phyloP scores from a whole-genome alignment of 2,797 vertebrate genomes.

The Neomorphus geoffroyi region DNA sequence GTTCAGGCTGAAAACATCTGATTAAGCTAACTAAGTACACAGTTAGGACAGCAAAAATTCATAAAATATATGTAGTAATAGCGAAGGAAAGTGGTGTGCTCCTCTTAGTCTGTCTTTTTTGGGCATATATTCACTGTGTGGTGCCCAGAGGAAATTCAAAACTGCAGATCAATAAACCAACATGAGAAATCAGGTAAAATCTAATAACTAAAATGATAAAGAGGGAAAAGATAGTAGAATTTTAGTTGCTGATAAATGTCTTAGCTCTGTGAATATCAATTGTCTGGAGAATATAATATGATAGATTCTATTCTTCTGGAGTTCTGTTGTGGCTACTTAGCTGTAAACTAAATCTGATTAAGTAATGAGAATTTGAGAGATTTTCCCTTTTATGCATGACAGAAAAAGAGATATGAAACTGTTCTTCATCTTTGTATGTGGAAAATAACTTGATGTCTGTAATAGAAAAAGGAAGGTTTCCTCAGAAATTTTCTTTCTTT shows the following conservation, averaged over 20 bases:
- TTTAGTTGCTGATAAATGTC: neutral
- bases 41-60: neutral
- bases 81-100: neutral
- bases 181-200: neutral
- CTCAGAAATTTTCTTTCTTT: neutral
- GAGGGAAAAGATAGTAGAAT: rapidly evolving
- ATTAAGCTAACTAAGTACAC: neutral
- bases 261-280: neutral
- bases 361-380: neutral
- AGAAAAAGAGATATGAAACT: neutral
- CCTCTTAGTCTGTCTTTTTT: neutral
- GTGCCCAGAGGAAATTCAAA: neutral
- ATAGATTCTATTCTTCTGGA: neutral
- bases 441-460: neutral
- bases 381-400: neutral
- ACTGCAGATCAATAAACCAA: neutral
- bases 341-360: neutral
- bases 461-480: neutral
- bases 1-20: neutral
- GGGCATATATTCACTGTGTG: neutral
- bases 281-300: neutral
- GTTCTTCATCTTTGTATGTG: neutral
- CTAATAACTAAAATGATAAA: neutral
- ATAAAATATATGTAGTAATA: neutral
- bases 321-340: neutral